These are phyloP conservation scores for Alectura lathami DNA, from an alignment of 2,113 vertebrate species.

Conservation along the genomic window DNA sequence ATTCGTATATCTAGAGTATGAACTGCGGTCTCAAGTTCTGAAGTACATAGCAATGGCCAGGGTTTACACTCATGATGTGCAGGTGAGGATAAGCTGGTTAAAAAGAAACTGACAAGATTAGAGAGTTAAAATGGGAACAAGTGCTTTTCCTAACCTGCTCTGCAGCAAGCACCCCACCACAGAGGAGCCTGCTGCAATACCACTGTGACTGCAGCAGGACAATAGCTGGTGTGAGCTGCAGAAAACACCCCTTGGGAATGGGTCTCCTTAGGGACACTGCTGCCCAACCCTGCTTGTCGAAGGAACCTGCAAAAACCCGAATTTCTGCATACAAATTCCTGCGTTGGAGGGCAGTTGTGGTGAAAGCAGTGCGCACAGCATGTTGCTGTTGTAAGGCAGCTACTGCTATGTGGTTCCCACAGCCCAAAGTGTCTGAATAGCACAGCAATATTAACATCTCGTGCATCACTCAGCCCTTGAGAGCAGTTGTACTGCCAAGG, in stretches of 20 bases:
- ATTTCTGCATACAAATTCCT: neutral
- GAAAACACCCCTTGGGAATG: neutral
- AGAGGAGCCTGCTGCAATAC: neutral
- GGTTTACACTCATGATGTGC: no score
- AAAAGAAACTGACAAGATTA: conserved; percentile 39
- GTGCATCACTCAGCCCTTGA: neutral
- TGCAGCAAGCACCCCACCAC: neutral
- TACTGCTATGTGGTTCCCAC: neutral
- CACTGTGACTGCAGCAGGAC: neutral
- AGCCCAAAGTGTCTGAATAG: neutral
- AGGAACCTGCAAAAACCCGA: neutral
- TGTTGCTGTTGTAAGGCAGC: neutral
- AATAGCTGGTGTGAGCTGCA: neutral
- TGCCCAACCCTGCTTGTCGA: neutral
- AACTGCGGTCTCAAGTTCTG: conserved; percentile 29
- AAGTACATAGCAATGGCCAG: conserved; percentile 16
- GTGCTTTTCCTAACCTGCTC: neutral
- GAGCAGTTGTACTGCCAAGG: neutral
- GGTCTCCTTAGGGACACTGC: neutral
- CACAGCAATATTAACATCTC: neutral
- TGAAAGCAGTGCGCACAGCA: neutral
- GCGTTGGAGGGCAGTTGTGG: neutral
- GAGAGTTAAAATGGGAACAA: neutral
- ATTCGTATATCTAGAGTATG: neutral
- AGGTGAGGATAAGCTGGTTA: conserved; percentile 26